Base-by-base conservation (phyloP, 2,797 vertebrate species). In the Sebastes umbrosus region DNA sequence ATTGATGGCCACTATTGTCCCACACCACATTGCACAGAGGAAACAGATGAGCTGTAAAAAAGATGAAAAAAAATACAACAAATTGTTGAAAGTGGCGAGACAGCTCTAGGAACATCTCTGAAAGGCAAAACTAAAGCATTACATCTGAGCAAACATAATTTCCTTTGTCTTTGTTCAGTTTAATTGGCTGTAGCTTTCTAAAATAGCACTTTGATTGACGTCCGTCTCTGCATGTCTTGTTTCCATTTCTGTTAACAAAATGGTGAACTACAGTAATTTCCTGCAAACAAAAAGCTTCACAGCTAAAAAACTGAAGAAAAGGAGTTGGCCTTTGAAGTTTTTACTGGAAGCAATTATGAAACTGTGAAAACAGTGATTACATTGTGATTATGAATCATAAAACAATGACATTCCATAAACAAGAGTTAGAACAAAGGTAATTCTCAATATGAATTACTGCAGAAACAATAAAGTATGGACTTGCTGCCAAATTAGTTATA, bases 121-220 rank as follows among this genome's bases (percentile, higher is more conserved):
- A 72, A 72, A 78, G 55, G 54, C 24, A 34, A 79, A 84, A 55
- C 29, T 27, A 58, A 74, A 71, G 10, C 59, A 25, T 64, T 50
- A 75, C 43, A 84, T 82, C 62, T 34, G 55, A 83, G 64, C 24
- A 83, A 80, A 75, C 64, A 78, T 46, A 2, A 22, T 83, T 82
- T 60, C 34, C 31, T 62, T 79, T 81, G 62, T 70, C 73, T 80
- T 80, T 80, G 77, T 76, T 80, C n/a, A 24, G 0, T 62, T 80
- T 86, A 79, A 82, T 83, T 83, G 68, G 36, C 50, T 66, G 67
- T 13, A n/a, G 69, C 67, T 83, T 73, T 75, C 14, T 70, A 29
- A 69, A 79, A 34, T 5, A 13, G 4, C 22, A 29, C n/a, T 20
- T 73, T 75, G 82, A 84, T 79, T 80, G 74, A 78, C 69, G 2